Base-by-base conservation (phyloP, 2,113 vertebrate genomes). In the Dromaius novaehollandiae region DNA sequence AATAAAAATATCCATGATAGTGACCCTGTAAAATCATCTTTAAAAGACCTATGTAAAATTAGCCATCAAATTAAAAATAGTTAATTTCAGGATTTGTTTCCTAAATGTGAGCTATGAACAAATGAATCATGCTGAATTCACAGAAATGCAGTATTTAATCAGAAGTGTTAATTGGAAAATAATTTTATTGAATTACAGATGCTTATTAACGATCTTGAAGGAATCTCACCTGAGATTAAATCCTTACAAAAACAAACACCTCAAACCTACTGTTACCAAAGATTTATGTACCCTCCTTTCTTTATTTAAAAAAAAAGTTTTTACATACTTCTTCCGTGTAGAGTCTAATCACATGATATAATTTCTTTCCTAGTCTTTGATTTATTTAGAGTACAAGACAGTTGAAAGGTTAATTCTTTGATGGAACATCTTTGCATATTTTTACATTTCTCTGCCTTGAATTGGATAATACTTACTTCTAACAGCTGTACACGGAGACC, bases 341-440 rank as follows among this genome's bases (percentile, higher is more conserved):
- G 50, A 93, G 51, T 93, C 81, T 96, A 74, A 89, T 82, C 69
- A 82, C 26, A 78, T 32, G 7, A 68, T 56, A 50, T 89, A 3
- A 95, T 93, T 96, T 97, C 63, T 76, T 89, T 95, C 55, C 70
- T 86, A 58, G 58, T 90, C 38, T 88, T 75, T 68, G 14, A 48
- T 53, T 87, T 93, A 61, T 73, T 92, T 93, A 46, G 17, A 70
- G 51, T 93, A 83, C 32, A 91, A 65, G 36, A 65, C 26, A 91
- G 9, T 20, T 77, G 66, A 91, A 92, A 71, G 36, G 71, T 96
- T 86, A 92, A 83, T 74, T 79, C n/a, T 79, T 94, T 81, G 26
- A 68, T 82, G 40, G 69, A 92, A 77, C 32, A 55, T 40, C 24
- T 89, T 73, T 64, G 44, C 50, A 32, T 63, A 53, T 81, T 88